Evolutionary conservation across 1,140 invertebrate genomes (phyloP), one percentile per base, ranked within the genome.

Genomic region (Eriocheir sinensis): DNA sequence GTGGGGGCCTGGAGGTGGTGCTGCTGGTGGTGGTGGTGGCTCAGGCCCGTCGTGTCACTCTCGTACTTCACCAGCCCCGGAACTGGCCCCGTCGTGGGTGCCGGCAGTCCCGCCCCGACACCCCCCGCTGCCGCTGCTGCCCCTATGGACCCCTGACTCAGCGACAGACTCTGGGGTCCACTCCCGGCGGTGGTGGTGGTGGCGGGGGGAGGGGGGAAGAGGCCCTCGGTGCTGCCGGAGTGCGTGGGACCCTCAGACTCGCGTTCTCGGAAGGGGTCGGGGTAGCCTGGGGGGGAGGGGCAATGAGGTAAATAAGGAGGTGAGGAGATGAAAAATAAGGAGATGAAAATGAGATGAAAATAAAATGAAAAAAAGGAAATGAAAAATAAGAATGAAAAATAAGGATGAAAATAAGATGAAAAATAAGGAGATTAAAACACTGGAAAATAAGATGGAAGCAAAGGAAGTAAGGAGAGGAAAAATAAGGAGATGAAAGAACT

Each of bases 181-280:
- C 81, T 93, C 53, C 94, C 53, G 30, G 89, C 89, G 53, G 36
- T 90, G 85, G 86, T 88, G 60, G 60, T 27, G 40, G 85, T 86
- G 83, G 44, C 34, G 72, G 41, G n/a, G 41, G 92, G 83, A 53
- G 91, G 94, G 8, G 80, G 79, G 85, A 95, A 95, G 21, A 95
- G 48, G 8, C 94, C 94, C 94, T 95, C 94, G n/a, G 80, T 48
- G 89, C 94, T 93, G 91, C 91, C 41, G 30, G 83, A 81, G 34
- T 89, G 89, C 44, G 85, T 44, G 94, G 96, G 96, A 91, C 96
- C 96, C n/a, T 95, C 95, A 86, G 44, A 60, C 30, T 92, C 95
- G 85, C 97, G 96, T 96, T 97, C 97, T 96, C 97, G 97, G 95
- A 97, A 98, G 0, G 97, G 97, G 97, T 97, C 97, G 17, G 97